Evolutionary conservation across 2,888 invertebrate species (phyloP), one percentile per base, ranked within the genome.

Genomic region (Stictocephala bisonia): DNA sequence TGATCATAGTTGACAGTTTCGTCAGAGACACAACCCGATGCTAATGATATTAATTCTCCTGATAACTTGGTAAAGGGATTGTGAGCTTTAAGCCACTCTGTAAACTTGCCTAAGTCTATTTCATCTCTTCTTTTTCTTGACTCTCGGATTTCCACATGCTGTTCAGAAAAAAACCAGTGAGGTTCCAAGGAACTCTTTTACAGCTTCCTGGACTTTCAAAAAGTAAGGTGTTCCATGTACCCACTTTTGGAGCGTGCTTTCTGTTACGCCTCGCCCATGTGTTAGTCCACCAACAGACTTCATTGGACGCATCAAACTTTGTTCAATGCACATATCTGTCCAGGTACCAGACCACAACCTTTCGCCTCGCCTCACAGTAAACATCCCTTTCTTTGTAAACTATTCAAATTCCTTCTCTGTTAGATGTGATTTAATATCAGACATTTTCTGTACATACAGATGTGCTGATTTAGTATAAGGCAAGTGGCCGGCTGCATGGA

Each of bases 181-280:
- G 11, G 20, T 53, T 4, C 20, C 31, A 1, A 18, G 22, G 22
- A 44, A 53, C 0, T 51, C 51, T 50, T 69, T 40, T 13, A 70
- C 11, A 27, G 56, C 56, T 35, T 53, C 40, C 7, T 56, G 9
- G 24, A 56, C 40, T 2, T 50, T n/a, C 1, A 69, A 2, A 22
- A 69, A 51, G 22, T 27, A 53, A 6, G 70, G 70, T 11, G 40
- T 31, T n/a, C 70, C 53, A 24, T 9, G 18, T 40, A 70, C 53
- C 70, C 27, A 70, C 56, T 35, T 29, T 20, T 20, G 11, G 0
- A 70, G 13, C 22, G 70, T 56, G 0, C 22, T 70, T n/a, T 56
- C 41, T 27, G 22, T 70, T 20, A 70, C 35, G 20, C 70, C 70
- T 13, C 70, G 31, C 24, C 70, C 70, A 53, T 70, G 31, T 18